Evolutionary conservation across 2,888 invertebrate genomes (phyloP), one percentile per base, ranked within the genome.

Genomic region (Phrixothrix hirtus): DNA sequence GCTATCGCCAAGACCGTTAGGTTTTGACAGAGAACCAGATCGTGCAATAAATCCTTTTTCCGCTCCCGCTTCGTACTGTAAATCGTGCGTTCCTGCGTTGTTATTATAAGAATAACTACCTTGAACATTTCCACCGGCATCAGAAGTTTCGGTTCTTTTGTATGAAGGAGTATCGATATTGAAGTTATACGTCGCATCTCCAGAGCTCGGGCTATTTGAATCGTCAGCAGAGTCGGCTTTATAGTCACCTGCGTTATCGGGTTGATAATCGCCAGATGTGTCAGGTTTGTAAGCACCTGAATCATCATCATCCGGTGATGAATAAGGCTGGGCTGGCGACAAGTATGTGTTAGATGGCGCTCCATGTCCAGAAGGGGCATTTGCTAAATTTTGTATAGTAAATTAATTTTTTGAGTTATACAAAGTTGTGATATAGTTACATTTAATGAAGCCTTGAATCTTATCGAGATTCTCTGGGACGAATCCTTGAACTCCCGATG

Each of bases 401-500:
- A n/a, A n/a, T n/a, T n/a, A n/a, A n/a, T n/a, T n/a, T n/a, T n/a
- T n/a, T n/a, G n/a, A n/a, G n/a, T n/a, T n/a, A n/a, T n/a, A n/a
- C n/a, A n/a, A n/a, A n/a, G n/a, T n/a, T n/a, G n/a, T n/a, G n/a
- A n/a, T n/a, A n/a, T n/a, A n/a, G 31, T 31, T 26, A 43, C 42
- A 21, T 26, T 25, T 32, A 10, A 34, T n/a, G n/a, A 43, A 26
- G n/a, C 16, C 42, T 10, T 43, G 15, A 13, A 39, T 34, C 10
- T 51, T 55, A 43, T 60, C 59, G 1, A 59, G 41, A 17, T 50
- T 61, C 52, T 59, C 62, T 4, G 73, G 69, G 3, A 67, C 58
- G 56, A 67, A 73, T 41, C 73, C 73, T 43, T 65, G 62, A 0
- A 62, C 59, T 2, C 73, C 74, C 1, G 73, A 64, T 1, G 71